Evolutionary conservation across 2,797 vertebrate species (phyloP), one percentile per base, ranked within the genome.

Genomic region (Coccyzus lansbergi): DNA sequence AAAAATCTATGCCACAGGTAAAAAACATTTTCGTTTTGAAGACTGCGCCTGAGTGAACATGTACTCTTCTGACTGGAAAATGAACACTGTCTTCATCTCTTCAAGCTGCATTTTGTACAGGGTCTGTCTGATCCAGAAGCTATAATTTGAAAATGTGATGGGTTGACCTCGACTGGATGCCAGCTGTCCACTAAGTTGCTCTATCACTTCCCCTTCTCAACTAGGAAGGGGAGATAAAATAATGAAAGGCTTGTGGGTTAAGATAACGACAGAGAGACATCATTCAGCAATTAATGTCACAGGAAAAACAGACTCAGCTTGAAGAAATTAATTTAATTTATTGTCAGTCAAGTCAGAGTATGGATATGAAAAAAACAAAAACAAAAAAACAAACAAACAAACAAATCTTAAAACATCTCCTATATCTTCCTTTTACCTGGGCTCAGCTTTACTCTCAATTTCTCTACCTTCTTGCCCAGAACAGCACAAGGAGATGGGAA

Each of bases 401-500:
- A 51, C 2, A 51, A 49, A 36, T 31, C 6, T 52, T 52, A 25
- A 44, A 42, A 62, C 15, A 40, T 9, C 2, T 21, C 7, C 31
- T 12, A 29, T 9, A 10, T 15, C 26, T 60, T 15, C 8, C 10
- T 53, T 60, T 33, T 46, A 77, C 28, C 55, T 2, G 2, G 18
- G 48, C 24, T 68, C 22, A 68, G 2, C 48, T 60, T 60, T 18
- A n/a, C 8, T 56, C 7, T 12, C 2, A 1, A 22, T 46, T 46
- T 60, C 9, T 68, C 46, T 68, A 13, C 15, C 12, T 53, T 15
- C 10, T 29, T 2, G 10, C 31, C 10, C 1, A 12, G 15, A 33
- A 24, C 8, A 3, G 13, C 1, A 1, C 16, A 64, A 4, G 5
- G 17, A 19, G 9, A 34, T 25, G 5, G 5, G 17, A 19, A 7